Evolutionary conservation across 2,888 invertebrate genomes (phyloP).

Genomic region (Chrysina gloriosa): DNA sequence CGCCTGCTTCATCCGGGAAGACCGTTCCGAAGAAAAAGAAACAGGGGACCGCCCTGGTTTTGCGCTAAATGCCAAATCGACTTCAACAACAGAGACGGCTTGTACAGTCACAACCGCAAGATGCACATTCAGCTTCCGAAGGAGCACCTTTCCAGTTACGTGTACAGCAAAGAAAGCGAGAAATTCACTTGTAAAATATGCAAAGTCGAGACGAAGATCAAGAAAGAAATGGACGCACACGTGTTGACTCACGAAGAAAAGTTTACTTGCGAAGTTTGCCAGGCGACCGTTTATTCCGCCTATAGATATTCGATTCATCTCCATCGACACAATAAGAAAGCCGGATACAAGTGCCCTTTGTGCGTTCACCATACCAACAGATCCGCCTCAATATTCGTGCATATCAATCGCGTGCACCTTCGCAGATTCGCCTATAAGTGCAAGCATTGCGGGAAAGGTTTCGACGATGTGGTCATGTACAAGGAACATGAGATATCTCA

Average conservation of each 20-base stretch:
- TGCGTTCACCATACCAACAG: conserved; percentile 56
- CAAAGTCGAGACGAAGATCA: conserved; percentile 37
- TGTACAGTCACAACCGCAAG: conserved; percentile 54
- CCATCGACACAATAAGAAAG: conserved; percentile 53
- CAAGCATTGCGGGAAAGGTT: conserved; percentile 68
- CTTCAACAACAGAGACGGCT: conserved; percentile 52
- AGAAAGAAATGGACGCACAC: conserved; percentile 44
- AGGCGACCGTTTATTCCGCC: conserved; percentile 57
- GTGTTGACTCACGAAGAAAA: conserved; percentile 46
- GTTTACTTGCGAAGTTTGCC: conserved; percentile 60
- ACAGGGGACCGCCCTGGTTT: conserved; percentile 53
- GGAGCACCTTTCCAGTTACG: conserved; percentile 50
- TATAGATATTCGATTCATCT: conserved; percentile 59
- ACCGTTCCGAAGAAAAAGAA: too few species aligned
- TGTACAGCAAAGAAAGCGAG: conserved; percentile 46
- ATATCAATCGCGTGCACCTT: conserved; percentile 35
- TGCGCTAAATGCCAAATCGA: conserved; percentile 56
- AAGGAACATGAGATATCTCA: conserved; percentile 70
- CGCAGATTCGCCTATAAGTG: conserved; percentile 25
- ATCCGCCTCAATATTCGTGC: conserved; percentile 54
- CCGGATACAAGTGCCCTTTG: conserved; percentile 57
- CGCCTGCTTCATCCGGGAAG: too few species aligned
- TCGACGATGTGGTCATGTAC: conserved; percentile 67
- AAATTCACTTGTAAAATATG: conserved; percentile 39
- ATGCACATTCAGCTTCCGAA: conserved; percentile 38